Evolutionary conservation across 1,140 invertebrate genomes (phyloP), one percentile per base, ranked within the genome.

Genomic region (Achatina immaculata): DNA sequence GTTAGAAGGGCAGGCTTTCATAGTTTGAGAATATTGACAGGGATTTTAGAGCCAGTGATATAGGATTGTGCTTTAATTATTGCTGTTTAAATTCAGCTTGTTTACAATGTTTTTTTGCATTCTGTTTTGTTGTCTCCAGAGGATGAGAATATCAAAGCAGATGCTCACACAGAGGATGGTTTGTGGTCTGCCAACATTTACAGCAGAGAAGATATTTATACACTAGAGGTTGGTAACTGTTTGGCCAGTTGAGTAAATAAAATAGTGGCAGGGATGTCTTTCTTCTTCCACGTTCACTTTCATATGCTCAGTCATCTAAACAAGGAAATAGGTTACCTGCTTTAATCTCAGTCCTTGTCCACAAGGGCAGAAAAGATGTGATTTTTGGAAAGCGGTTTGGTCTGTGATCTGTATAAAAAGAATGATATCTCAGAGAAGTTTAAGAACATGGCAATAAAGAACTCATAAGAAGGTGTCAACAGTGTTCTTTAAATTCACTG

Each of bases 171-270:
- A 65, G 84, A 97, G 81, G 95, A 97, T 85, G 94, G 97, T 92
- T 96, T 96, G 45, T 90, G 98, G 88, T 97, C 96, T 75, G 96
- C 95, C 82, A 95, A 94, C 51, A 96, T 98, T 84, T 94, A 95
- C 87, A 93, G 95, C 77, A 94, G 94, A 55, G 94, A 96, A 85
- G 96, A 97, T 92, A 96, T 95, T 72, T 98, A 96, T 92, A 95
- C 97, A 85, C 95, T 97, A 88, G 96, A 98, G 93, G 95, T 96
- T 48, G 34, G 11, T 42, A 28, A 34, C 31, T 34, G 14, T 42
- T 72, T 36, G 16, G 14, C 14, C 9, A 72, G 40, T 16, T 16
- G 11, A 14, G 11, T 24, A 51, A 51, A 51, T 51, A 24, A 11
- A 51, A 24, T 11, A 51, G 24, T 14, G 11, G 11, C 11, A 14